phyloP scores from a whole-genome alignment of 2,888 invertebrate genomes.

The Melanophora roralis region DNA sequence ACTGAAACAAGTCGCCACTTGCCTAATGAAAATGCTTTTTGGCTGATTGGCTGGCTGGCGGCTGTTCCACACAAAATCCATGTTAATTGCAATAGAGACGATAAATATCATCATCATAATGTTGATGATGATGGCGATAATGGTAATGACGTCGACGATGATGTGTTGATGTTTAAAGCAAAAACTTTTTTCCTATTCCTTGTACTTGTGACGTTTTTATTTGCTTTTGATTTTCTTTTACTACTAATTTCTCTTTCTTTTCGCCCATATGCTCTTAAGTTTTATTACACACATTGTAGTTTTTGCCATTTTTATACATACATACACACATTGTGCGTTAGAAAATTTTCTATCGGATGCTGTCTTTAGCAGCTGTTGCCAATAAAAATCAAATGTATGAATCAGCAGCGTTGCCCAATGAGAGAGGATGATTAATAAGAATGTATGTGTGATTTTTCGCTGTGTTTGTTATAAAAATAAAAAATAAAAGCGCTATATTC shows the following conservation, averaged over 20 bases:
- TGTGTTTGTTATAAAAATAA: no score
- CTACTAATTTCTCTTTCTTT: neutral
- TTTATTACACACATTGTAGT: no score
- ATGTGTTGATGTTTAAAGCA: slow-evolving; percentile 30
- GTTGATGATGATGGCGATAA: neutral
- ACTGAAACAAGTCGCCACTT: slow-evolving; percentile 66
- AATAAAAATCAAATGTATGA: no score
- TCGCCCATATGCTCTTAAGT: neutral
- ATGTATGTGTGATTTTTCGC: no score
- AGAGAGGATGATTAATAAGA: no score
- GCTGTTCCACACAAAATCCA: slow-evolving; percentile 30
- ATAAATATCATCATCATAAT: slow-evolving; percentile 13
- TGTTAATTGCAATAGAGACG: slow-evolving; percentile 34
- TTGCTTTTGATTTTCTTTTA: neutral
- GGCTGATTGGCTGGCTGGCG: slow-evolving; percentile 34
- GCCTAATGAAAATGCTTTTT: slow-evolving; percentile 45
- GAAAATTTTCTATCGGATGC: no score
- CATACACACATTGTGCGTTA: no score
- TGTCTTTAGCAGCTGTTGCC: no score
- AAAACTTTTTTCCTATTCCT: slow-evolving; percentile 9
- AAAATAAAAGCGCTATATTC: no score
- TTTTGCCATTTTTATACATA: no score
- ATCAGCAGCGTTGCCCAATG: no score
- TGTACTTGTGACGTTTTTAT: slow-evolving; percentile 43
- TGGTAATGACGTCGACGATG: slow-evolving; percentile 26